phyloP scores from a whole-genome alignment of 92 coral and sea anemone species.

The Heliopora coerulea region DNA sequence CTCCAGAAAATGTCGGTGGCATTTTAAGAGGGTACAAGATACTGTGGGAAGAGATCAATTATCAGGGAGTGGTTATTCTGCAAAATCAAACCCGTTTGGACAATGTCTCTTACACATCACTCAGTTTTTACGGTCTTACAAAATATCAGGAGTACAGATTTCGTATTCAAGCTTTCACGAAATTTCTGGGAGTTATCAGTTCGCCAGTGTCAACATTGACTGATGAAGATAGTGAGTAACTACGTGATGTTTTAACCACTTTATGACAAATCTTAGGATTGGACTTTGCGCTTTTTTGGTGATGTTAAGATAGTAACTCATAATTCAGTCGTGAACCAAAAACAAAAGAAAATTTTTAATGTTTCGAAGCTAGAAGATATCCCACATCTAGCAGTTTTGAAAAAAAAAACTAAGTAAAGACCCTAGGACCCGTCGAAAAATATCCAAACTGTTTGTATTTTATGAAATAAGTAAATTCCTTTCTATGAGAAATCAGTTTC shows the following conservation, averaged over 20 bases:
- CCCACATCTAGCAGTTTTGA: too few relatives aligned
- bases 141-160: conserved; percentile 69
- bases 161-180: conserved; percentile 76
- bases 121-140: conserved; percentile 55
- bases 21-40: conserved; percentile 26
- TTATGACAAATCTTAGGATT: conserved; percentile 7
- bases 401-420: too few relatives aligned
- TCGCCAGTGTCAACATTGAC: conserved; percentile 59
- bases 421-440: too few relatives aligned
- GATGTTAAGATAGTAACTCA: too few relatives aligned
- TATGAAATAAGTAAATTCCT: too few relatives aligned
- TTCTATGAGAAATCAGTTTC: too few relatives aligned
- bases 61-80: conserved; percentile 2
- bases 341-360: too few relatives aligned
- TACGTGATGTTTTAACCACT: too few relatives aligned
- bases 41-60: conserved; percentile 16
- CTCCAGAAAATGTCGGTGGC: conserved; percentile 24
- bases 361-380: too few relatives aligned
- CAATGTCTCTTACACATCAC: neutral
- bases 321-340: too few relatives aligned
- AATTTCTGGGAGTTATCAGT: conserved; percentile 70
- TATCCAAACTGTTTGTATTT: too few relatives aligned
- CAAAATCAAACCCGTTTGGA: conserved; percentile 28
- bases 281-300: too few relatives aligned
- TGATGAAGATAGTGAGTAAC: conserved; percentile 67